Evolutionary conservation across 2,113 vertebrate genomes (phyloP), one percentile per base, ranked within the genome.

Genomic region (Sciurus niger): DNA sequence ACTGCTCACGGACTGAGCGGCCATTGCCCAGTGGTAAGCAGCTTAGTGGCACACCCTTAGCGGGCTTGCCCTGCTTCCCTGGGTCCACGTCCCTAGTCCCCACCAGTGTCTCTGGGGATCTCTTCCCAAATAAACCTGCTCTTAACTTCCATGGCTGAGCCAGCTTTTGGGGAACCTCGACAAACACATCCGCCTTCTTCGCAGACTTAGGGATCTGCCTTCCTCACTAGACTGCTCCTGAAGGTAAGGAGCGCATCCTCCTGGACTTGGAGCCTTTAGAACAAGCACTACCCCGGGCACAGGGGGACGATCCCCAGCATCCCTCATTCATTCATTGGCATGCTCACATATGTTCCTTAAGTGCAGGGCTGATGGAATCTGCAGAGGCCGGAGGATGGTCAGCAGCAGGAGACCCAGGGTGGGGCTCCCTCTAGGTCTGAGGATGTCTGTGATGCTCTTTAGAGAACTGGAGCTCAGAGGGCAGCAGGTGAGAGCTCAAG

Each of bases 241-340:
- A 67, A 3, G 76, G 14, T 8, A 18, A 68, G 51, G 51, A n/a
- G 12, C 13, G 2, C 17, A 1, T 34, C 18, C 40, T 5, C 13
- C 16, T 82, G 67, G 18, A 20, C 46, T 51, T 12, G 28, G 12
- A 40, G 28, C 74, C 87, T 55, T 43, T 16, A 68, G 30, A 43
- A 22, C 43, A 34, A 34, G 87, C 6, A 37, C 46, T 22, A 14
- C 0, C 6, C 22, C 6, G 12, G 72, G 63, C 30, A 70, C n/a
- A 0, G 25, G 43, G 2, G 1, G 3, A 28, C 2, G 32, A 20
- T 18, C 25, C 55, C 25, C 2, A 4, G 9, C 25, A 1, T 25
- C 74, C n/a, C 48, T 76, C 63, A 13, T 14, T 24, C 9, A 40
- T n/a, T 24, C 32, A 58, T 58, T 30, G 68, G 16, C 20, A 53